phyloP scores from a whole-genome alignment of 2,113 vertebrate species.

The Australoheros scitulus region DNA sequence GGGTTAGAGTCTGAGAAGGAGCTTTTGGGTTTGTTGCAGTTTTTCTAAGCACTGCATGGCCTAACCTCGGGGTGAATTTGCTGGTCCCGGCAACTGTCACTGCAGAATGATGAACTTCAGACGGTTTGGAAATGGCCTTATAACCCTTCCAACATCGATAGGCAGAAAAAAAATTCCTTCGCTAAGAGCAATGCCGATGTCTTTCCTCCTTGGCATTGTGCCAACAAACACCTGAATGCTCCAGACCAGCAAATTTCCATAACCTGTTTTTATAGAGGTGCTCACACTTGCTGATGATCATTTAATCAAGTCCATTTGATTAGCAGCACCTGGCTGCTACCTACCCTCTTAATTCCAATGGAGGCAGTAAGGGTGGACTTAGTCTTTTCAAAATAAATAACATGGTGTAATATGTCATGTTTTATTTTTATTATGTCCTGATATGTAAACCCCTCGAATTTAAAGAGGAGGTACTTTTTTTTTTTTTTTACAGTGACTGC shows the following conservation, averaged over 20 bases:
- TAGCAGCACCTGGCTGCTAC: neutral
- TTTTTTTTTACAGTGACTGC: slow-evolving; percentile 10
- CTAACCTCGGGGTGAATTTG: neutral
- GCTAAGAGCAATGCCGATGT: neutral
- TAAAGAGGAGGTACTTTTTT: neutral
- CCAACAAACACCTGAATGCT: too few relatives aligned
- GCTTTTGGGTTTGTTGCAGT: neutral
- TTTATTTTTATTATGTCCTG: neutral
- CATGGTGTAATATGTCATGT: neutral
- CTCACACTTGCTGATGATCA: neutral
- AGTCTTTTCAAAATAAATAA: neutral
- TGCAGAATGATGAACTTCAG: neutral
- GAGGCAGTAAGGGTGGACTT: neutral
- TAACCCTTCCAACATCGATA: neutral
- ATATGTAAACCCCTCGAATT: neutral
- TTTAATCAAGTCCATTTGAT: neutral
- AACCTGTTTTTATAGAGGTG: neutral
- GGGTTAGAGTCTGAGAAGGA: neutral
- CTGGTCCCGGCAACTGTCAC: neutral
- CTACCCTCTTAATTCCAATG: neutral
- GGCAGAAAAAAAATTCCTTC: neutral
- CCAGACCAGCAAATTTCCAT: too few relatives aligned
- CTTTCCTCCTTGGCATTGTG: neutral
- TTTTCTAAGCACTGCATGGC: too few relatives aligned
- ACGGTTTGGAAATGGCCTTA: too few relatives aligned